phyloP scores from a whole-genome alignment of 92 coral and sea anemone species.

The Anthopleura xanthogrammica region DNA sequence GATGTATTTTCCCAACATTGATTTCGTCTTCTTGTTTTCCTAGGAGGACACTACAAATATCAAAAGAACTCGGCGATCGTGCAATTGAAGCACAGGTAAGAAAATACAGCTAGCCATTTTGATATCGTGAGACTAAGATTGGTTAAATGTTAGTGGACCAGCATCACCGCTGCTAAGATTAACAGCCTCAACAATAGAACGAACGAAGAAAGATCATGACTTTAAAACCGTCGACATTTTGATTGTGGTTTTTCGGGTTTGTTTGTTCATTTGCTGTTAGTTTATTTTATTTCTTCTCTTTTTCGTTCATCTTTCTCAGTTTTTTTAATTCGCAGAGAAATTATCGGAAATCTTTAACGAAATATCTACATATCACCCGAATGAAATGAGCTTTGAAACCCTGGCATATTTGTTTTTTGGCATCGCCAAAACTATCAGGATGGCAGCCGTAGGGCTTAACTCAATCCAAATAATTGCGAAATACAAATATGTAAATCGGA shows the following conservation, averaged over 20 bases:
- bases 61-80: constrained; percentile 90
- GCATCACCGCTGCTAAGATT: neutral
- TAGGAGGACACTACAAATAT: constrained; percentile 91
- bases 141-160: too few relatives aligned
- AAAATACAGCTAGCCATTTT: neutral
- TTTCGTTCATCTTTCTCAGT: neutral
- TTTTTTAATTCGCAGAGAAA: neutral
- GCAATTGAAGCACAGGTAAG: constrained; percentile 98
- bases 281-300: neutral
- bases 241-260: neutral
- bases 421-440: neutral
- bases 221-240: neutral
- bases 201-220: neutral
- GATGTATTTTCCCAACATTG: constrained; percentile 18
- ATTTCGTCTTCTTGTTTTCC: constrained; percentile 13
- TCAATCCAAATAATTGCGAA: neutral
- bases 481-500: neutral
- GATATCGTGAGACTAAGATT: neutral
- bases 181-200: neutral
- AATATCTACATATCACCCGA: neutral
- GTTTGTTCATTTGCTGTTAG: constrained; percentile 1
- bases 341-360: neutral
- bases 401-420: neutral
- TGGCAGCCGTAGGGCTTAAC: neutral
- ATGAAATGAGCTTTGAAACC: neutral